Conservation (phyloP, 2,888 invertebrate species). For the Cactoblastis cactorum region DNA sequence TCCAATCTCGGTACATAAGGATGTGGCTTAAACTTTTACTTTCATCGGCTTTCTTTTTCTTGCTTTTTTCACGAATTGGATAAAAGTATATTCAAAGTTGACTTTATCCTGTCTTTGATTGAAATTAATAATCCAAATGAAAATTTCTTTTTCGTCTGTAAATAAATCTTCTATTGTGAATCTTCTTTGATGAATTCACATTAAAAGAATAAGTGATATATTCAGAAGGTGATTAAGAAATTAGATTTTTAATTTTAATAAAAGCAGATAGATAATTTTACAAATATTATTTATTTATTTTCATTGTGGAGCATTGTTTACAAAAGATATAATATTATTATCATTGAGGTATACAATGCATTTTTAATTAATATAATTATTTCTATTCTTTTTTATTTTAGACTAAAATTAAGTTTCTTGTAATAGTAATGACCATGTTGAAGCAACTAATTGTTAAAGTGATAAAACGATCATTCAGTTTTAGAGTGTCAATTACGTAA, state of each 20-base stretch:
- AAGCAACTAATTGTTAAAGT: no score
- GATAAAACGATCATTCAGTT: no score
- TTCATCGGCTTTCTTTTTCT: constrained; percentile 50
- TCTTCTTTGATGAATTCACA: constrained; percentile 5
- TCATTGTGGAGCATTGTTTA: no score
- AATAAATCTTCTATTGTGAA: not conserved
- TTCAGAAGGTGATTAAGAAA: not conserved
- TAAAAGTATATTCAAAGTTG: constrained; percentile 21
- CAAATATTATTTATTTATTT: no score
- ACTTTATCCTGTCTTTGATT: constrained; percentile 17
- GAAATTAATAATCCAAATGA: constrained; percentile 17
- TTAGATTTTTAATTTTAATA: not conserved
- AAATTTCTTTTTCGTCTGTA: constrained; percentile 3
- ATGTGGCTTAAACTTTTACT: constrained; percentile 55
- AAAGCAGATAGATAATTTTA: not conserved
- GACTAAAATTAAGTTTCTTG: no score
- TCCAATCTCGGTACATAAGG: constrained; percentile 57
- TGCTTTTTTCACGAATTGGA: constrained; percentile 26
- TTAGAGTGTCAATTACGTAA: no score
- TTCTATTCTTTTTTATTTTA: no score
- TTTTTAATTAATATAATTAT: no score
- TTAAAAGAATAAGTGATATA: not conserved
- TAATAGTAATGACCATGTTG: no score
- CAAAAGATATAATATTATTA: no score
- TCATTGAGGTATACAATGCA: no score